A percentile compares a stretch with the other conserved stretches of the same genome.
Conservation (phyloP, 2,888 invertebrate genomes). For the Teleogryllus oceanicus region DNA sequence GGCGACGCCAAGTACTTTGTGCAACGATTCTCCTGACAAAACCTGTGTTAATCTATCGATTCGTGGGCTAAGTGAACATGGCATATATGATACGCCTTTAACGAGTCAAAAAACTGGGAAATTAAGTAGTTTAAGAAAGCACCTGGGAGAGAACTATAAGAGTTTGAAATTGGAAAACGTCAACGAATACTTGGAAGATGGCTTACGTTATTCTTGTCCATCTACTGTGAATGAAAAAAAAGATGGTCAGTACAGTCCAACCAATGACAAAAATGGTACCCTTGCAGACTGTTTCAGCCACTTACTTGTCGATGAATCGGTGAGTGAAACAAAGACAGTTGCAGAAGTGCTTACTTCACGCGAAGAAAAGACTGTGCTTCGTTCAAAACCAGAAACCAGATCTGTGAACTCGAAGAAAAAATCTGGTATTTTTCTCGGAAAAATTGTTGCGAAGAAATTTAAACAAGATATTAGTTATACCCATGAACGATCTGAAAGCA, state of each 20-base stretch:
- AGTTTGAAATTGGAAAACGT: not conserved
- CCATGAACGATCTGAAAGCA: not conserved
- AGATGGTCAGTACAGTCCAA: not conserved
- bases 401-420: not conserved
- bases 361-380: not conserved
- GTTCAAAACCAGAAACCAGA: not conserved
- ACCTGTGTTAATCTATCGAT: not conserved
- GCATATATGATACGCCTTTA: not conserved
- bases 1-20: constrained; percentile 20
- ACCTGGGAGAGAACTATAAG: not conserved
- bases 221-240: not conserved
- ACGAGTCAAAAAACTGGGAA: not conserved
- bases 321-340: not conserved
- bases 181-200: not conserved
- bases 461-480: not conserved
- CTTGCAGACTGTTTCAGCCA: not conserved
- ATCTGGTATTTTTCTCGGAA: not conserved
- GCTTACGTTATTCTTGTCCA: not conserved
- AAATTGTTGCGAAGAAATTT: not conserved
- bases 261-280: not conserved
- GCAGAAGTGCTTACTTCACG: not conserved
- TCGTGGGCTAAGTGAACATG: not conserved
- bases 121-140: not conserved
- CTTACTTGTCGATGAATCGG: not conserved
- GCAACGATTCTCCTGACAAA: too few relatives aligned